A percentile compares a stretch with the other conserved stretches of the same genome.
Conservation (phyloP, 2,888 invertebrate genomes). For the Troglohyphantes excavatus region DNA sequence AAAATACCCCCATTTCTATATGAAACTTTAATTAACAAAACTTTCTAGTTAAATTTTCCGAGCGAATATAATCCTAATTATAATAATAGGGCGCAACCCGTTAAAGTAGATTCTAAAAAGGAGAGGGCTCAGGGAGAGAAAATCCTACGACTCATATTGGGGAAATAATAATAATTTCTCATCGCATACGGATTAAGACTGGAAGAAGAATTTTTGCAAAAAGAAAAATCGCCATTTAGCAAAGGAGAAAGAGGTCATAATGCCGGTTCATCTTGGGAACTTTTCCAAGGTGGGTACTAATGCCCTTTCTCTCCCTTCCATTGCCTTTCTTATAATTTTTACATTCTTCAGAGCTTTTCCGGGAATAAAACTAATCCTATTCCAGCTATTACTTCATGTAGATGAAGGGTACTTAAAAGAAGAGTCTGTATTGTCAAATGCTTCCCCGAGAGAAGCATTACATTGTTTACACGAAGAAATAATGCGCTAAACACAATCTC, state of each 20-base stretch:
- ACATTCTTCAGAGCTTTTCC: slow-evolving; percentile 13
- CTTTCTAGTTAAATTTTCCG: slow-evolving; percentile 23
- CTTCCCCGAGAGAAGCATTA: slow-evolving; percentile 51
- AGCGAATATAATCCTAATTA: slow-evolving; percentile 17
- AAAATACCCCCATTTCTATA: slow-evolving; percentile 31
- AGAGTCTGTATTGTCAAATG: slow-evolving; percentile 64
- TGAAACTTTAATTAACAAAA: slow-evolving; percentile 38
- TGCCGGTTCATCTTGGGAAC: slow-evolving; percentile 55
- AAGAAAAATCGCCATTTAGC: slow-evolving; percentile 24
- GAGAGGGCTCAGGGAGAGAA: slow-evolving; percentile 12
- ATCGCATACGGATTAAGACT: slow-evolving; percentile 50
- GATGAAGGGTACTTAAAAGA: slow-evolving; percentile 65
- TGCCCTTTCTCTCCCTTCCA: slow-evolving; percentile 13
- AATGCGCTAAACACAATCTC: slow-evolving; percentile 35
- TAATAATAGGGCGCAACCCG: not conserved
- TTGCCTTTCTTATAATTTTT: slow-evolving; percentile 63
- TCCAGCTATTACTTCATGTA: slow-evolving; percentile 59
- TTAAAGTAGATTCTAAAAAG: slow-evolving; percentile 26
- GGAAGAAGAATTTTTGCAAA: slow-evolving; percentile 50
- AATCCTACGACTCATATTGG: slow-evolving; percentile 31
- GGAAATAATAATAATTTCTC: slow-evolving; percentile 54
- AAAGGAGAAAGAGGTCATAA: slow-evolving; percentile 5
- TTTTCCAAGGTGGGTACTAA: slow-evolving; percentile 54
- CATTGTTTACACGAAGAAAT: slow-evolving; percentile 72
- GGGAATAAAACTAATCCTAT: slow-evolving; percentile 71